Evolutionary conservation across 2,113 vertebrate species (phyloP), one percentile per base, ranked within the genome.

Genomic region (Alethe diademata): DNA sequence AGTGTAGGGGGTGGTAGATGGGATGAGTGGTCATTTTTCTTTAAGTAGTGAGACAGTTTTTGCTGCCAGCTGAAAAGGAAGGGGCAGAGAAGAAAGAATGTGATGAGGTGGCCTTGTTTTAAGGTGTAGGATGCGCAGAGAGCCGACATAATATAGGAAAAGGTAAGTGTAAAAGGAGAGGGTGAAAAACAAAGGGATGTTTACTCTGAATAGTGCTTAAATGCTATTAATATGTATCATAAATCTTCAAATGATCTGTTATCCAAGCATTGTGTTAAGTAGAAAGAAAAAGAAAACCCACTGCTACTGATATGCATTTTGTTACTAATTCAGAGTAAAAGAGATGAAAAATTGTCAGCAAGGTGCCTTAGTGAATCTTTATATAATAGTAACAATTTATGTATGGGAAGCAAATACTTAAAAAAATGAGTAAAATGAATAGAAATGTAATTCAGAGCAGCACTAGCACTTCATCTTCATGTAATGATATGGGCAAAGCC

Each of bases 261-360:
- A 83, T 87, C 66, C 86, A 93, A 94, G 28, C 56, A 88, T 78
- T 88, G 56, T 91, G 85, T 66, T 83, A 93, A 96, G 60, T 62
- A 26, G 65, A 66, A 76, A 42, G 62, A 53, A 80, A 51, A 93
- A 40, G 38, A 89, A 93, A 81, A 2, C 0, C 35, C 56, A 76
- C 54, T 90, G 35, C 16, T 65, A 56, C 73, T 90, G 71, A 93
- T 95, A 96, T 97, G 65, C 85, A 93, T 97, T 97, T 95, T 95
- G 26, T 96, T 96, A 96, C 92, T 94, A 94, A 96, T 90, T 96
- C 95, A 76, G 51, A 91, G 61, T 83, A 92, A 89, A 89, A 66
- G n/a, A 85, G 66, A 94, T 54, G 53, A 71, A 93, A 95, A 87
- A 76, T 65, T 85, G 86, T 73, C 72, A 93, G 82, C 60, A 83